Percentiles rank a stretch among this genome's conserved stretches.
phyloP scores from a whole-genome alignment of 2,797 vertebrate species.

The Setipinna tenuifilis region DNA sequence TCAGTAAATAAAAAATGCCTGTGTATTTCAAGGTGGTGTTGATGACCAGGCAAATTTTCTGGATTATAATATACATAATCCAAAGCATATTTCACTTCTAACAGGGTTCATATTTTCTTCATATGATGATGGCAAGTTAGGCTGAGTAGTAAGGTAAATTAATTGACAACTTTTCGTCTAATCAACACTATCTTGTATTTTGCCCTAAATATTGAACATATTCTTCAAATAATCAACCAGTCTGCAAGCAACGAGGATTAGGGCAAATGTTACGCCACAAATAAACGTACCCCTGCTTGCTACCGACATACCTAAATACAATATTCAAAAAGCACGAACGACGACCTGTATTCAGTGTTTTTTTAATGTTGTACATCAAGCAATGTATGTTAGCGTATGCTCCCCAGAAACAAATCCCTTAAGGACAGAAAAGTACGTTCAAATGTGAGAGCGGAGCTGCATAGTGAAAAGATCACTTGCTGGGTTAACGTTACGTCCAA shows the following conservation, averaged over 20 bases:
- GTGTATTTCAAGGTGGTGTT: background rate
- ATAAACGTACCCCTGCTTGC: background rate
- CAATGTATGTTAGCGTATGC: background rate
- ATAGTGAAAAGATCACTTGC: background rate
- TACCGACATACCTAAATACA: background rate
- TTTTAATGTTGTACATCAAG: background rate
- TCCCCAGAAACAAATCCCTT: background rate
- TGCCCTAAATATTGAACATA: background rate
- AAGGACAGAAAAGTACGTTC: background rate
- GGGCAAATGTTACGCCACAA: background rate
- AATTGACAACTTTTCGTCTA: background rate
- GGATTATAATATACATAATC: background rate
- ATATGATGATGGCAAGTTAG: background rate
- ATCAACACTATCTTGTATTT: background rate
- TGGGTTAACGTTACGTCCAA: slow-evolving; percentile 2
- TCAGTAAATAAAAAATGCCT: background rate
- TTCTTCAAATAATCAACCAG: background rate
- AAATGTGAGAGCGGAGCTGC: background rate
- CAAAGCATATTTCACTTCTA: background rate
- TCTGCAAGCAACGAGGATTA: background rate
- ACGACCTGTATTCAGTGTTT: background rate
- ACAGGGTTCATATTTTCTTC: background rate
- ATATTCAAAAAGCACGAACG: background rate
- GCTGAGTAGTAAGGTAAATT: background rate
- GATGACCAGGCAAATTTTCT: background rate